Conservation (phyloP, 2,888 invertebrate genomes). For the Molorchus minor region DNA sequence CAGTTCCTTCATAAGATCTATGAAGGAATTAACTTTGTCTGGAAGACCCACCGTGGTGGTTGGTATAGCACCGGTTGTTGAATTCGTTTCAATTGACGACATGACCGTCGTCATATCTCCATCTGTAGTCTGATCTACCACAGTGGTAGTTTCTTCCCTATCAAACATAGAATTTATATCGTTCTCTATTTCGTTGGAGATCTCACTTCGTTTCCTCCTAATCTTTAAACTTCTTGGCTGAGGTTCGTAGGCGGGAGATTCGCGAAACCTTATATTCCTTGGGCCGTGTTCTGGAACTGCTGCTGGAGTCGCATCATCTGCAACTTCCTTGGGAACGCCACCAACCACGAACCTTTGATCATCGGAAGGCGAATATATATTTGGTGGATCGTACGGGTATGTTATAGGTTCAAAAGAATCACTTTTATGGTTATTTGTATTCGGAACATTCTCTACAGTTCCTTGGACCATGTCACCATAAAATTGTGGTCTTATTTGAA, state of each 20-base stretch:
- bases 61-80: slow-evolving; percentile 32
- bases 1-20: slow-evolving; percentile 70
- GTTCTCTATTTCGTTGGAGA: slow-evolving; percentile 27
- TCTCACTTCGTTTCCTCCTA: slow-evolving; percentile 26
- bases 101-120: slow-evolving; percentile 14
- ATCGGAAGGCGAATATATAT: background rate
- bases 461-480: slow-evolving; percentile 42
- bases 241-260: slow-evolving; percentile 9
- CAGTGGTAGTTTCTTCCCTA: slow-evolving; percentile 7
- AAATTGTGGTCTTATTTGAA: slow-evolving; percentile 38
- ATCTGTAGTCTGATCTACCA: slow-evolving; percentile 1
- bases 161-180: slow-evolving; percentile 6
- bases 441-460: slow-evolving; percentile 50
- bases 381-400: background rate
- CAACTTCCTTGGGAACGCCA: slow-evolving; percentile 69
- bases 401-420: slow-evolving; percentile 2
- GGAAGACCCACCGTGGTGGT: slow-evolving; percentile 33
- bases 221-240: slow-evolving; percentile 21
- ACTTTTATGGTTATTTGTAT: background rate
- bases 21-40: slow-evolving; percentile 61
- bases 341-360: slow-evolving; percentile 72
- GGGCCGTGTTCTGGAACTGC: slow-evolving; percentile 75
- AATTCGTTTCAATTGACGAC: slow-evolving; percentile 22
- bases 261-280: slow-evolving; percentile 55
- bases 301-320: slow-evolving; percentile 65